A percentile compares a stretch with the other conserved stretches of the same genome.
Conservation (phyloP, 1,140 invertebrate species). For the Cepaea nemoralis region DNA sequence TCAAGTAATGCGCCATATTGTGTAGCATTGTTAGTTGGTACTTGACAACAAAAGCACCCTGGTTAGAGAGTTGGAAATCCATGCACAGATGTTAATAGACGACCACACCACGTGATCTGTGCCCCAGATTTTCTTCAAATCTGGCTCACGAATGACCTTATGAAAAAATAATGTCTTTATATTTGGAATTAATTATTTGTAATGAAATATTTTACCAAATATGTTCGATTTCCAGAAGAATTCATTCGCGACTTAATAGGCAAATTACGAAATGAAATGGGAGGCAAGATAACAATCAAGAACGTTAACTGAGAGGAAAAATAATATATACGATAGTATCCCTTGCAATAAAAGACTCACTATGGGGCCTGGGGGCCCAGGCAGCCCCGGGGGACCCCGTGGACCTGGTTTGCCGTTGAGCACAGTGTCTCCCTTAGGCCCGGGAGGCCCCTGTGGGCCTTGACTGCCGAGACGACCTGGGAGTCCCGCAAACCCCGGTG, state of each 20-base stretch:
- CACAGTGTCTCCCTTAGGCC: constrained; percentile 22
- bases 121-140: neutral
- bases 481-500: neutral
- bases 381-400: neutral
- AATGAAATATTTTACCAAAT: no score
- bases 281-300: no score
- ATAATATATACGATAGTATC: neutral
- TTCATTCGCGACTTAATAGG: no score
- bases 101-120: neutral
- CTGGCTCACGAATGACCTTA: no score
- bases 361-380: neutral
- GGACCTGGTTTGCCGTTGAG: constrained; percentile 21
- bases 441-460: neutral
- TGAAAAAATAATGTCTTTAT: no score
- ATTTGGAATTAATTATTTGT: no score
- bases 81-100: neutral
- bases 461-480: constrained; percentile 21
- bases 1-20: no score
- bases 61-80: neutral
- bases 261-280: no score
- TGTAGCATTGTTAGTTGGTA: no score
- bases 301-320: no score
- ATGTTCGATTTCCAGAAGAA: no score
- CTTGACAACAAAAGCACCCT: neutral
- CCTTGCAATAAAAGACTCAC: constrained; percentile 9